A percentile compares a stretch with the other conserved stretches of the same genome.
These are phyloP conservation scores for Cliona cf. orientalis DNA, from an alignment of 37 sponge, comb jelly and placozoan species.

Conservation along the genomic window DNA sequence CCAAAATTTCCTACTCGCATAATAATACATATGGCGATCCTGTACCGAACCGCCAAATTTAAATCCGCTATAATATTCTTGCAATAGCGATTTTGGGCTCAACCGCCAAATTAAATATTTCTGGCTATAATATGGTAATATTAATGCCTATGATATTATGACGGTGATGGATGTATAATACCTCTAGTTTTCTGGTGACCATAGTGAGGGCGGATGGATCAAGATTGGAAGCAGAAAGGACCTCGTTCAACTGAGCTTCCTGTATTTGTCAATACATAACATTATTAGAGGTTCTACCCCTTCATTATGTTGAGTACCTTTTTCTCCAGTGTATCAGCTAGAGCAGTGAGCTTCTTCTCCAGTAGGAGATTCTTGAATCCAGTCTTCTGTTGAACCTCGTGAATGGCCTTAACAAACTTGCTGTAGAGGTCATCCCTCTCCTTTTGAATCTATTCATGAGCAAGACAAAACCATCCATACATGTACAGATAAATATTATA, in stretches of 20 bases:
- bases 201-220: constrained; percentile 95
- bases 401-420: constrained; percentile 93
- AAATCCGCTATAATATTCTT: too few species aligned
- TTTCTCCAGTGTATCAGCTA: constrained; percentile 95
- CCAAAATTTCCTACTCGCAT: too few species aligned
- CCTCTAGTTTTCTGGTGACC: constrained; percentile 98
- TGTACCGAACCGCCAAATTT: too few species aligned
- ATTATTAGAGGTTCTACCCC: too few species aligned
- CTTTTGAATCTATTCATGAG: constrained; percentile 64
- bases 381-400: constrained; percentile 97
- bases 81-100: too few species aligned
- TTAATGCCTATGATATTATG: too few species aligned
- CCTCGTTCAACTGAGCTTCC: constrained; percentile 98
- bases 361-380: constrained; percentile 97
- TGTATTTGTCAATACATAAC: constrained; percentile 1
- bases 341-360: constrained; percentile 95
- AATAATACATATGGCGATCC: too few species aligned
- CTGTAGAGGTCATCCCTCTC: constrained; percentile 96
- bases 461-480: background rate
- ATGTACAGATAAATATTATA: background rate
- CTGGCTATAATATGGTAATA: too few species aligned
- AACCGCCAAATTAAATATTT: too few species aligned
- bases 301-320: too few species aligned
- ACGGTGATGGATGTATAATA: too few species aligned
- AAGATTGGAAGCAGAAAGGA: constrained; percentile 93